Base-by-base conservation (phyloP, 2,888 invertebrate species). In the Chydorus sphaericus region DNA sequence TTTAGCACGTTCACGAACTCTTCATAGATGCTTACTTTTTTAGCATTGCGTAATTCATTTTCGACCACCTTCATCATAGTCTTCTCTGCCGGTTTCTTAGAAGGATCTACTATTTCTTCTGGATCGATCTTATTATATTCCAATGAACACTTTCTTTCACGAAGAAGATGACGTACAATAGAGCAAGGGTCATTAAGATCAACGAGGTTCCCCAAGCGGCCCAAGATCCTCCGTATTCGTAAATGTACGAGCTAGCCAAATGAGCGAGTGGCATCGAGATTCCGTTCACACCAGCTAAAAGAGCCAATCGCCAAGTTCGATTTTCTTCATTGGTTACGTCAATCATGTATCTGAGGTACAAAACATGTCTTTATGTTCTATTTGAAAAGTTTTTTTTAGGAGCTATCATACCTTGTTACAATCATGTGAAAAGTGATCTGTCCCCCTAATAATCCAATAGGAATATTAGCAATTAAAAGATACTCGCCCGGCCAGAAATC, bases 281-380 rank as follows among this genome's bases (percentile, higher is more conserved):
- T 30, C 23, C 18, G 10, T 23, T 36, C 11, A 52, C 30, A 18
- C 30, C 31, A 33, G 30, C 33, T 29, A 52, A 18, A 10, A 52
- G 23, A 23, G 52, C 52, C 23, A 52, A 31, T 7, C 52, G 31
- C 11, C 33, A 33, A 3, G 52, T 52, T 14, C 52, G 11, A 1
- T 31, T 33, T 31, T 52, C 36, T 33, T 29, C 33, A 11, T 29
- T 52, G 18, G 52, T 52, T 16, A 52, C 26, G 39, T 39, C 39
- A 6, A 23, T 33, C 4, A 52, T 30, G n/a, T 52, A 52, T 11
- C 52, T 52, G 33, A 33, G 36, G 33, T 33, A 23, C 20, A 36
- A 52, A 11, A n/a, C n/a, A n/a, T n/a, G n/a, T n/a, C n/a, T n/a
- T n/a, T n/a, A n/a, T n/a, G n/a, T n/a, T n/a, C n/a, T n/a, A n/a